Evolutionary conservation across 2,797 vertebrate species (phyloP), one percentile per base, ranked within the genome.

Genomic region (Anolis apletophallus): DNA sequence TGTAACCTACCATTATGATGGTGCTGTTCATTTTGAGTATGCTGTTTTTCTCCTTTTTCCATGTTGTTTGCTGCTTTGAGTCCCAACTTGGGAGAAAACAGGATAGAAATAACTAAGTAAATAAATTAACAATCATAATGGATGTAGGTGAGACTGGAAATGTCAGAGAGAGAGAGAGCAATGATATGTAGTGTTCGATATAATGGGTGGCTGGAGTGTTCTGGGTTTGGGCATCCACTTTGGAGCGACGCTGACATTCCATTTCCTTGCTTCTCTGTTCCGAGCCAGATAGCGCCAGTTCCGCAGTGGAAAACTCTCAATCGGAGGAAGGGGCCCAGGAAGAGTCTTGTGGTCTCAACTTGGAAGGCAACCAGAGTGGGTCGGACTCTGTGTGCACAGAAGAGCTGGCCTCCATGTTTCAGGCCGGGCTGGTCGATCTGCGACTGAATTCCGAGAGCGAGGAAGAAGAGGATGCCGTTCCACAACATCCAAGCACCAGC

Each of bases 401-500:
- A 87, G 97, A 98, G 91, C 97, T 97, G 3, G 93, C 93, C 50
- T 74, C 90, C 23, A 87, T 92, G 61, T 98, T 97, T 91, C 87
- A 73, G 55, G 96, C 97, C n/a, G 94, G 94, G 79, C 96, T 96
- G 95, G 93, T 96, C 0, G 96, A 96, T 8, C 57, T 94, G 1
- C 57, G 88, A 21, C 64, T 89, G 73, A 52, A 72, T 36, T 84
- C 88, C 0, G 72, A 89, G 5, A 85, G 54, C 17, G 80, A 83
- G 52, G 87, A 85, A 12, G 78, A 87, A 0, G 85, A 87, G 0
- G 69, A 69, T 8, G 11, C 81, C 7, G 34, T 57, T 21, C 50
- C 17, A 5, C 34, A 13, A 32, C 3, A 6, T 4, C 14, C 2
- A 19, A 46, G 46, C 5, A 12, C 46, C 11, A 32, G n/a, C 34